Base-by-base conservation (phyloP, 2,113 vertebrate genomes). In the Heterotis niloticus region DNA sequence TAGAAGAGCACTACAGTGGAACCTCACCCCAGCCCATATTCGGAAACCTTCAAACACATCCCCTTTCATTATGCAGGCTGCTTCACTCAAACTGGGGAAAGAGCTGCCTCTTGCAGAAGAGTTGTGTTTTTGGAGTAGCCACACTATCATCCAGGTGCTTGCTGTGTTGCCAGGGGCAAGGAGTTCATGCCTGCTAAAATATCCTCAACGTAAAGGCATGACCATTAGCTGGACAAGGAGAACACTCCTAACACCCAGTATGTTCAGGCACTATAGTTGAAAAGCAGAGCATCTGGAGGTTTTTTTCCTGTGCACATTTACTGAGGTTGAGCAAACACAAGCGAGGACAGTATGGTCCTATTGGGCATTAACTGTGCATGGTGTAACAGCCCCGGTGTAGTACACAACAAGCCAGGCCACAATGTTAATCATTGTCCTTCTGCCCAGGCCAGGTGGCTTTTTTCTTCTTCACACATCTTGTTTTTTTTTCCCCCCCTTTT, bases 61-160 rank as follows among this genome's bases (percentile, higher is more conserved):
- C 60, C 20, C 14, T 62, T 62, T 62, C 4, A 62, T 20, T 20
- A 62, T 62, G 20, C 60, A 62, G 14, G 20, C 60, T 57, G 1
- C 16, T 62, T 13, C 54, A 10, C 16, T 11, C 54, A 14, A 1
- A 26, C 29, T 20, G 28, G 17, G 17, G 26, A 29, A 26, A 20
- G 62, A 52, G 29, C 1, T 67, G 64, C 11, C 62, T 20, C 20
- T 13, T 44, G 20, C 18, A 12, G 23, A 54, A 26, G 24, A 28
- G 54, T 69, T 70, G 64, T 70, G 74, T 80, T 76, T 70, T 56
- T 13, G 51, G 28, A 80, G 64, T 29, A 18, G 1, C n/a, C 73
- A 52, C 56, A 17, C 34, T 12, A 20, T n/a, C 18, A 13, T n/a
- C 29, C 64, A 74, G 54, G 23, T 56, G 24, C 29, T 64, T 52